phyloP scores from a whole-genome alignment of 2,888 invertebrate genomes.

The Drosophila mettleri region DNA sequence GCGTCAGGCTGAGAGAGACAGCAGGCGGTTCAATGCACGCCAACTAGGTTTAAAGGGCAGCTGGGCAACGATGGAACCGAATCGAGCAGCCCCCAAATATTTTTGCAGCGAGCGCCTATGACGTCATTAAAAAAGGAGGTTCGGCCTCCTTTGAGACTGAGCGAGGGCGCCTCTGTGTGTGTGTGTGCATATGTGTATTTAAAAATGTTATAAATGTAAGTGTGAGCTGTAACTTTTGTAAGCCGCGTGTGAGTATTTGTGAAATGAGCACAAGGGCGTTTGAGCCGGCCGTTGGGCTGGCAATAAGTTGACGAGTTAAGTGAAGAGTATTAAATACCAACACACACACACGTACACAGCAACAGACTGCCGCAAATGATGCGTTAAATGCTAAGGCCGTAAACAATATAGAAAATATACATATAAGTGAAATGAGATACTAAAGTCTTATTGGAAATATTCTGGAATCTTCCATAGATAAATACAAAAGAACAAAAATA shows the following conservation, averaged over 20 bases:
- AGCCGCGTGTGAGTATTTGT: constrained; percentile 27
- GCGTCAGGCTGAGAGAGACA: not conserved
- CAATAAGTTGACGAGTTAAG: constrained; percentile 57
- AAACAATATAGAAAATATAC: not conserved
- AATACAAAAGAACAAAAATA: no score
- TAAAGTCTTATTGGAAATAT: not conserved
- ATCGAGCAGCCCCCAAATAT: constrained; percentile 12
- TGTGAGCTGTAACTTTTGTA: constrained; percentile 43
- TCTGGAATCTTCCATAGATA: not conserved
- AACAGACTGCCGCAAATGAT: constrained; percentile 39
- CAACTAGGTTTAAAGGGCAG: constrained; percentile 68
- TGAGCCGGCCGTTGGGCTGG: constrained; percentile 57
- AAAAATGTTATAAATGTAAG: constrained; percentile 34
- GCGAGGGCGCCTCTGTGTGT: constrained; percentile 9
- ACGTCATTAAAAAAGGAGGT: constrained; percentile 51
- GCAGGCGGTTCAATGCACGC: constrained; percentile 64
- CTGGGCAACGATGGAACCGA: constrained; percentile 4
- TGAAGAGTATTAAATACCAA: constrained; percentile 48
- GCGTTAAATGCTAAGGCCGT: constrained; percentile 39
- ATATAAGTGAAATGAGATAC: not conserved
- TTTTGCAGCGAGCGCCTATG: constrained; percentile 58
- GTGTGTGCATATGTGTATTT: constrained; percentile 33
- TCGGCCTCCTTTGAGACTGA: constrained; percentile 11
- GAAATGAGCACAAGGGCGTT: constrained; percentile 73
- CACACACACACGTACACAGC: not conserved